phyloP scores from a whole-genome alignment of 2,113 vertebrate species.

The Melanerpes formicivorus region DNA sequence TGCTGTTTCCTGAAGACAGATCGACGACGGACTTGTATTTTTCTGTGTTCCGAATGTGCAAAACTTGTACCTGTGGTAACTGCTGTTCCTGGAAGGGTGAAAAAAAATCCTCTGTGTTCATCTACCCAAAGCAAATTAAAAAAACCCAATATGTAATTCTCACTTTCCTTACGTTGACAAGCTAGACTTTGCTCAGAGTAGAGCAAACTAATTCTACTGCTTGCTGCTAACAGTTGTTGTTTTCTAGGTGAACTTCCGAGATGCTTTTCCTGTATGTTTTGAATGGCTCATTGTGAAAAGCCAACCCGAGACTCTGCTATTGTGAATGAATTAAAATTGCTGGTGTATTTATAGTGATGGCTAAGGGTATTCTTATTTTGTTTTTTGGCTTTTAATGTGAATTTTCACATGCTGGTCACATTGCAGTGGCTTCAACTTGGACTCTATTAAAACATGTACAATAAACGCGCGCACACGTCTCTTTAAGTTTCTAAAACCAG shows the following conservation, averaged over 20 bases:
- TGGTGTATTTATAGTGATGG: not conserved
- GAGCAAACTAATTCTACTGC: not conserved
- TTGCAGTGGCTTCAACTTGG: not conserved
- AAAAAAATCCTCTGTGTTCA: not conserved
- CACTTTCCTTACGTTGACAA: not conserved
- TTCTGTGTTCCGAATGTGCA: not conserved
- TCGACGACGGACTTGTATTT: not conserved
- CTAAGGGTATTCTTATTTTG: not conserved
- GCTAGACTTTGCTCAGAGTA: not conserved
- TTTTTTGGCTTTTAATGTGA: not conserved
- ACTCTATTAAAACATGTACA: slow-evolving; percentile 47
- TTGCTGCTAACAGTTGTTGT: not conserved
- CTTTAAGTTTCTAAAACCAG: not conserved
- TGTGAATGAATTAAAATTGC: not conserved
- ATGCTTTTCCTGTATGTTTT: not conserved
- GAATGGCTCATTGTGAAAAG: not conserved
- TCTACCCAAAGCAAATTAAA: not conserved
- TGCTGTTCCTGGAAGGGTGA: not conserved
- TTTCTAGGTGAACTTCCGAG: not conserved
- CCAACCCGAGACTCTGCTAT: not conserved
- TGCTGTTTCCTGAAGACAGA: not conserved
- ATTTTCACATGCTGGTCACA: not conserved
- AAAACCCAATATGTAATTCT: not conserved
- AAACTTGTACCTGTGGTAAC: not conserved
- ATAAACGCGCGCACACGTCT: slow-evolving; percentile 9